Percentiles rank a stretch among this genome's conserved stretches.
Evolutionary conservation across 2,888 invertebrate species (phyloP).

Genomic region (Alsophila aescularia): DNA sequence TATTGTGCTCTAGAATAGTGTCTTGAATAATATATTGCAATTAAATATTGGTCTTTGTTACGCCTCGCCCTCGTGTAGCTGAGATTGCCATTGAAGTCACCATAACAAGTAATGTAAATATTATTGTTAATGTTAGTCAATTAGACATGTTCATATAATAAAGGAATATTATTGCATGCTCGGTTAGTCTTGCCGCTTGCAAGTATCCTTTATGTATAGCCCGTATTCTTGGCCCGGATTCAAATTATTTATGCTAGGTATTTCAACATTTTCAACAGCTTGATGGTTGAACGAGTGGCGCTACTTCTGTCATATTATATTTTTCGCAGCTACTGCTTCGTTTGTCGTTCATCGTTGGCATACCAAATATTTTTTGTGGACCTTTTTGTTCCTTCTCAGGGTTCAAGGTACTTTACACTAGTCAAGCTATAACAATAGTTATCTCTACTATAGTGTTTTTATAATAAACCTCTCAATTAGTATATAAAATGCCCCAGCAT

Average conservation of each 20-base stretch:
- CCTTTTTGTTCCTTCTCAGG: slow-evolving; percentile 14
- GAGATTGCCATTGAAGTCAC: slow-evolving; percentile 2
- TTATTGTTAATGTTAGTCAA: slow-evolving; percentile 26
- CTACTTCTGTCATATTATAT: slow-evolving; percentile 40
- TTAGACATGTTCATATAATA: slow-evolving; percentile 29
- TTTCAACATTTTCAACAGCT: slow-evolving; percentile 36
- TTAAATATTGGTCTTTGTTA: slow-evolving; percentile 8
- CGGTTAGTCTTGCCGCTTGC: slow-evolving; percentile 18
- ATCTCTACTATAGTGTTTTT: not conserved
- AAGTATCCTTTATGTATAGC: slow-evolving; percentile 13
- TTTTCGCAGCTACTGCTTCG: slow-evolving; percentile 29
- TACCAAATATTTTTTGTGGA: slow-evolving; percentile 26
- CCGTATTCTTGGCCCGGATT: slow-evolving; percentile 46
- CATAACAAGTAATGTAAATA: slow-evolving; percentile 23
- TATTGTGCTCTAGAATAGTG: slow-evolving; percentile 6
- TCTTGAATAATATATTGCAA: slow-evolving; percentile 13
- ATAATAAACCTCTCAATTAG: not conserved
- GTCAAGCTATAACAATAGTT: not conserved
- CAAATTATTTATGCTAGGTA: slow-evolving; percentile 45
- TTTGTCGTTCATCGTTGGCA: slow-evolving; percentile 35
- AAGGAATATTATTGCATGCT: slow-evolving; percentile 22
- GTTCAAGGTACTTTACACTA: slow-evolving; percentile 26
- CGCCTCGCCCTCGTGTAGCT: not conserved
- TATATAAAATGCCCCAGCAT: too few relatives aligned
- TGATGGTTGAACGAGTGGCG: slow-evolving; percentile 35